phyloP scores from a whole-genome alignment of 1,140 invertebrate genomes.

The Aphaenogaster rudis region DNA sequence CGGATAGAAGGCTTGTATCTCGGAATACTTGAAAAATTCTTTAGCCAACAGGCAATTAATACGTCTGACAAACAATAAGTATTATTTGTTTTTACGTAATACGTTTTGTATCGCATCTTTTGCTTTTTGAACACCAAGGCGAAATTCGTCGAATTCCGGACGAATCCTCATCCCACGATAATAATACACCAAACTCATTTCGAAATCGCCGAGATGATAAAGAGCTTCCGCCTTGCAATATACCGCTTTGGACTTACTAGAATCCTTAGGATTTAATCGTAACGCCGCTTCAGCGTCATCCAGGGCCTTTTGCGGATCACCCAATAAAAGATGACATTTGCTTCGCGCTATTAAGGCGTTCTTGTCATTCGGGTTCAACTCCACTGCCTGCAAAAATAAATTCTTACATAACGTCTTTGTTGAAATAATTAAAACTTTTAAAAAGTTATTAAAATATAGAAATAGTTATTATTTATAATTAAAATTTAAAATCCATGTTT shows the following conservation, averaged over 20 bases:
- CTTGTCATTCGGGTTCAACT: conserved; percentile 94
- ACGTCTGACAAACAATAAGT: neutral
- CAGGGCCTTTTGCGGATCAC: conserved; percentile 93
- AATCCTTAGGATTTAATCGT: conserved; percentile 88
- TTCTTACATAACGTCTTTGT: neutral
- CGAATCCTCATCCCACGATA: conserved; percentile 94
- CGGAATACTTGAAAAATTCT: neutral
- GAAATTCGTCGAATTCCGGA: conserved; percentile 95
- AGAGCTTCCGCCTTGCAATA: conserved; percentile 97
- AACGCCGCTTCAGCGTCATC: conserved; percentile 94
- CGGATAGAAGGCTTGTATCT: neutral
- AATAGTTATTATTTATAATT: neutral
- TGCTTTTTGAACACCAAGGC: conserved; percentile 96
- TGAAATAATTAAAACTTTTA: neutral
- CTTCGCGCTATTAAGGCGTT: conserved; percentile 95
- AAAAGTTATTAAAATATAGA: neutral
- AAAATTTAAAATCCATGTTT: neutral
- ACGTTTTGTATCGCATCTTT: conserved; percentile 98
- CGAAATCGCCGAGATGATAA: conserved; percentile 97
- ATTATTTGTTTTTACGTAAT: conserved; percentile 57
- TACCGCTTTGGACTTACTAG: conserved; percentile 93
- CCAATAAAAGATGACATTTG: conserved; percentile 95
- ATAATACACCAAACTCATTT: conserved; percentile 96
- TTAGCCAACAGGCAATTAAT: neutral
- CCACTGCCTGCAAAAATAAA: conserved; percentile 91